phyloP scores from a whole-genome alignment of 2,797 vertebrate genomes.

The Diglossa cyanea region DNA sequence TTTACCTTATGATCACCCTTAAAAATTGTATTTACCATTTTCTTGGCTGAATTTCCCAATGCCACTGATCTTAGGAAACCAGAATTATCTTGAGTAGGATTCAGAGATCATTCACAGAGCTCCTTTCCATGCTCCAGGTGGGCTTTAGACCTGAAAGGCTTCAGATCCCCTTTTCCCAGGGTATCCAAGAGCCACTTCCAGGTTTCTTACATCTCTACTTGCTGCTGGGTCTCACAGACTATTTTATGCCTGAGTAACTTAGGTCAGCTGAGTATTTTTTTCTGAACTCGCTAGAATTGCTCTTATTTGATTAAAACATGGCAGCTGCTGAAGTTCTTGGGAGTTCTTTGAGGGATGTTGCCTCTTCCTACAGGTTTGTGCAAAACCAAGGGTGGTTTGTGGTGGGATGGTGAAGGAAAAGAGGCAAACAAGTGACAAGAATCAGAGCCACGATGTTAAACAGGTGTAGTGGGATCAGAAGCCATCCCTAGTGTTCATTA shows the following conservation, averaged over 20 bases:
- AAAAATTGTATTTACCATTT: background rate
- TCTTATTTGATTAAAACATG: background rate
- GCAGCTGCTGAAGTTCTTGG: background rate
- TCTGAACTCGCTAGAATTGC: background rate
- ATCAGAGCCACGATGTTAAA: background rate
- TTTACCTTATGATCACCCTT: background rate
- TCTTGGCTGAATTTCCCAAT: background rate
- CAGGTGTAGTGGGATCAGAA: constrained; percentile 39
- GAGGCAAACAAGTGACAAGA: background rate
- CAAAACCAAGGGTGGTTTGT: background rate
- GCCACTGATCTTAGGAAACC: background rate
- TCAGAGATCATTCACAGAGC: background rate
- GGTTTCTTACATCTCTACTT: background rate
- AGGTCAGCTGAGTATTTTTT: background rate
- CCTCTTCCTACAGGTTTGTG: background rate
- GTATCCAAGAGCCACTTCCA: background rate
- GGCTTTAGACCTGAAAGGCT: background rate
- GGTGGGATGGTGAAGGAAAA: background rate
- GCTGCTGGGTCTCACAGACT: background rate
- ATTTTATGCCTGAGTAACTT: background rate
- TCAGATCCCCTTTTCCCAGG: background rate
- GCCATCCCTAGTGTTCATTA: constrained; percentile 1
- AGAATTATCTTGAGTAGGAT: background rate
- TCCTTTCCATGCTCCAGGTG: background rate
- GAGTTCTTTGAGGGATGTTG: background rate